A percentile compares a stretch with the other conserved stretches of the same genome.
These are phyloP conservation scores for Ceratina australensis DNA, from an alignment of 1,140 invertebrate genomes.

Conservation along the genomic window DNA sequence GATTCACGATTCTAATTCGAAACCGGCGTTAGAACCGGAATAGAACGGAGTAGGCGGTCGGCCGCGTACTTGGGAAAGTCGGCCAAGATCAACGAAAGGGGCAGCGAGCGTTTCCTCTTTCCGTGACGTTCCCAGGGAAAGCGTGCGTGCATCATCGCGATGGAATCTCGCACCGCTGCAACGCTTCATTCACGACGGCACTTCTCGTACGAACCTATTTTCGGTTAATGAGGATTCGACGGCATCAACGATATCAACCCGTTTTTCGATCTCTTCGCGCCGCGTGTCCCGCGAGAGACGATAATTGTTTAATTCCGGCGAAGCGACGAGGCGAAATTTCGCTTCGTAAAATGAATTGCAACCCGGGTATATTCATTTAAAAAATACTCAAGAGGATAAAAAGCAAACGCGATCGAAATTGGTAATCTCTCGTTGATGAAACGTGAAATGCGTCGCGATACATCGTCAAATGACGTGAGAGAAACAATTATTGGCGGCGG, in stretches of 20 bases:
- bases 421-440: background rate
- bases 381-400: background rate
- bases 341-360: background rate
- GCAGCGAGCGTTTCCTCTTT: slow-evolving; percentile 2
- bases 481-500: background rate
- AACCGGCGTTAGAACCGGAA: slow-evolving; percentile 43
- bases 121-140: background rate
- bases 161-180: background rate
- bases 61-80: background rate
- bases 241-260: no score
- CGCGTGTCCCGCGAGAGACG: background rate
- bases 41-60: slow-evolving; percentile 13
- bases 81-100: slow-evolving; percentile 53
- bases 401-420: background rate
- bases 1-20: slow-evolving; percentile 13
- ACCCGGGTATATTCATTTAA: no score
- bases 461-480: no score
- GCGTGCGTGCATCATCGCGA: background rate
- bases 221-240: no score
- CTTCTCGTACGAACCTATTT: background rate
- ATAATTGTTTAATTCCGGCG: slow-evolving; percentile 5
- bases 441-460: background rate
- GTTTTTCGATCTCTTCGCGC: no score
- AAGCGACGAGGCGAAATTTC: background rate
- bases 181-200: no score